Percentiles rank a stretch among this genome's conserved stretches.
Conservation (phyloP, 2,888 invertebrate species). For the Ganaspis brasiliensis region DNA sequence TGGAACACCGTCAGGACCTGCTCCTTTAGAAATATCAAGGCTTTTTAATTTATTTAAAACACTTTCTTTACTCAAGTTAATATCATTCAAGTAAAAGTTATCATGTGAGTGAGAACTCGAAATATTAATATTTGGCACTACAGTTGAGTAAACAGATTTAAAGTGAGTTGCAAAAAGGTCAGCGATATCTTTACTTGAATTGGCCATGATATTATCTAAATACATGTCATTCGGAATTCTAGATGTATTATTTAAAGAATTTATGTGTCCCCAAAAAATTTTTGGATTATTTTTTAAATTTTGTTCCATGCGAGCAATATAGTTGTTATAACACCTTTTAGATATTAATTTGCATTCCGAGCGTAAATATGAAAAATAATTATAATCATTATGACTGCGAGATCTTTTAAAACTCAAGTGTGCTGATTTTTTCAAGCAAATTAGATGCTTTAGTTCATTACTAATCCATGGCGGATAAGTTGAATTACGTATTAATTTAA, state of each 20-base stretch:
- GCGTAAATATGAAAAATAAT: conserved; percentile 15
- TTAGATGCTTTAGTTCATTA: background rate
- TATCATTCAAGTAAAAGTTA: too few species aligned
- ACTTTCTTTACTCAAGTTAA: too few species aligned
- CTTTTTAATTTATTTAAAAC: background rate
- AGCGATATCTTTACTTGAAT: background rate
- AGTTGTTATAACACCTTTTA: background rate
- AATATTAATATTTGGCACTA: background rate
- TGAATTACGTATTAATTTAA: background rate
- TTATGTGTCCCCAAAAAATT: background rate
- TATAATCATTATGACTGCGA: background rate
- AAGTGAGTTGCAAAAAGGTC: conserved; percentile 16
- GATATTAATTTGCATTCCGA: background rate
- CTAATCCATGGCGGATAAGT: background rate
- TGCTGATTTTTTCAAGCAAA: background rate
- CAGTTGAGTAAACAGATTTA: background rate
- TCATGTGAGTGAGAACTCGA: background rate
- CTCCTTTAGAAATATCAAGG: background rate
- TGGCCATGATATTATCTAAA: background rate
- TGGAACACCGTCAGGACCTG: too few species aligned
- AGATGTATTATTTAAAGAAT: background rate
- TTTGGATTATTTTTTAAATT: background rate
- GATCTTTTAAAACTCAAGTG: conserved; percentile 10
- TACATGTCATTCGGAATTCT: background rate
- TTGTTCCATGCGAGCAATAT: background rate